A percentile compares a stretch with the other conserved stretches of the same genome.
These are phyloP conservation scores for Tympanuchus pallidicinctus DNA, from an alignment of 2,113 vertebrate genomes.

Conservation along the genomic window DNA sequence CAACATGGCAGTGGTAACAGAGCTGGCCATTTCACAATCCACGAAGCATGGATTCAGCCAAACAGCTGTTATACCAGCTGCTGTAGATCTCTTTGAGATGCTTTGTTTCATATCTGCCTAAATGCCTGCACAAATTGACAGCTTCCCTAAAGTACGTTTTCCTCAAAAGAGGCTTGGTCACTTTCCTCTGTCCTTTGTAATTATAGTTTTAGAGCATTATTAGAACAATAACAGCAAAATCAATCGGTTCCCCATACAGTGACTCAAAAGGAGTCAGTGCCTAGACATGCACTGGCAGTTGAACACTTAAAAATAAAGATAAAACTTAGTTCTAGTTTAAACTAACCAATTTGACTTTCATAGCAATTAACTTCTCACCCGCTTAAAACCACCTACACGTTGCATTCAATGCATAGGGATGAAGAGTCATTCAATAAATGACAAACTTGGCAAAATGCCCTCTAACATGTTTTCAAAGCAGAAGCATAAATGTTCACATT, in stretches of 20 bases:
- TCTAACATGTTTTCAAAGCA: background rate
- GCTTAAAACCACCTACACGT: background rate
- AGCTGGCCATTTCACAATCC: background rate
- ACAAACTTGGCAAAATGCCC: background rate
- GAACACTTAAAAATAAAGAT: background rate
- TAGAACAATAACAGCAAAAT: background rate
- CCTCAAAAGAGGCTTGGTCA: background rate
- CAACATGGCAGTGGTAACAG: background rate
- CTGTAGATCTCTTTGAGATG: background rate
- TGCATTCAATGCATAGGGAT: background rate
- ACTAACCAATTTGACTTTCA: background rate
- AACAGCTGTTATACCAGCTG: background rate
- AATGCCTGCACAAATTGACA: background rate
- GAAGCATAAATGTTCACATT: background rate
- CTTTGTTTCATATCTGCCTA: background rate
- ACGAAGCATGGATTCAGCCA: background rate
- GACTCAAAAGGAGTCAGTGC: background rate
- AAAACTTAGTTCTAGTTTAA: background rate
- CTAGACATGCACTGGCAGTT: background rate
- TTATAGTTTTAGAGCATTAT: background rate
- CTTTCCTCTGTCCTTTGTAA: background rate
- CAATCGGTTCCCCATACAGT: background rate
- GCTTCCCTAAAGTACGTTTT: background rate
- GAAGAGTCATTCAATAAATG: background rate
- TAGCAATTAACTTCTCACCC: background rate